These are phyloP conservation scores for Danio albolineatus DNA, from an alignment of 2,797 vertebrate genomes.

Conservation along the genomic window DNA sequence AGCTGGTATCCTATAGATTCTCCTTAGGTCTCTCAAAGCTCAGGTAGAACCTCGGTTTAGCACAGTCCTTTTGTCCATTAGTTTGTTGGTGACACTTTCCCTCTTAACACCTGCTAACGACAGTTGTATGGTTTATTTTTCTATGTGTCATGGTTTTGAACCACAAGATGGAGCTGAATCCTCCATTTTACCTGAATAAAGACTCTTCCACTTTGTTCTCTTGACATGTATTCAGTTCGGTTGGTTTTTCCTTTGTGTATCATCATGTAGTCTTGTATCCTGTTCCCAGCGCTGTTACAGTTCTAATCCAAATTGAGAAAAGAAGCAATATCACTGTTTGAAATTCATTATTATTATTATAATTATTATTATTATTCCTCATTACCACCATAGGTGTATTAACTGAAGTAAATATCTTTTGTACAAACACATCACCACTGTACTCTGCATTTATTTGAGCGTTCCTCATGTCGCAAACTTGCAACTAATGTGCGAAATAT, in stretches of 20 bases:
- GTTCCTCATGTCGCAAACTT: slow-evolving; percentile 17
- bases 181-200: slow-evolving; percentile 73
- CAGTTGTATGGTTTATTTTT: slow-evolving; percentile 64
- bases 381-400: slow-evolving; percentile 96
- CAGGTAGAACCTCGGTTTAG: slow-evolving; percentile 65
- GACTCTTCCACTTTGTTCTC: slow-evolving; percentile 65
- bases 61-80: slow-evolving; percentile 49
- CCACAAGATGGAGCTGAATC: slow-evolving; percentile 70
- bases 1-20: slow-evolving; percentile 42
- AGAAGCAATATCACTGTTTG: slow-evolving; percentile 93
- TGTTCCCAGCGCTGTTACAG: slow-evolving; percentile 91
- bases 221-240: slow-evolving; percentile 64
- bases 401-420: slow-evolving; percentile 98
- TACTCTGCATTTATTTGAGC: slow-evolving; percentile 81
- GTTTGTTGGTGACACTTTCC: slow-evolving; percentile 49
- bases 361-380: slow-evolving; percentile 83
- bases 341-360: slow-evolving; percentile 83
- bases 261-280: slow-evolving; percentile 83
- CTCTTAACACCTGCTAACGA: slow-evolving; percentile 54
- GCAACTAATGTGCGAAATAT: neutral
- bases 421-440: slow-evolving; percentile 87
- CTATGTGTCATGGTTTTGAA: slow-evolving; percentile 59
- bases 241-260: slow-evolving; percentile 71
- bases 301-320: slow-evolving; percentile 92
- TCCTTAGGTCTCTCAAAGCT: slow-evolving; percentile 64